Percentiles rank a stretch among this genome's conserved stretches.
Conservation (phyloP, 2,797 vertebrate genomes). For the Lagodon rhomboides region DNA sequence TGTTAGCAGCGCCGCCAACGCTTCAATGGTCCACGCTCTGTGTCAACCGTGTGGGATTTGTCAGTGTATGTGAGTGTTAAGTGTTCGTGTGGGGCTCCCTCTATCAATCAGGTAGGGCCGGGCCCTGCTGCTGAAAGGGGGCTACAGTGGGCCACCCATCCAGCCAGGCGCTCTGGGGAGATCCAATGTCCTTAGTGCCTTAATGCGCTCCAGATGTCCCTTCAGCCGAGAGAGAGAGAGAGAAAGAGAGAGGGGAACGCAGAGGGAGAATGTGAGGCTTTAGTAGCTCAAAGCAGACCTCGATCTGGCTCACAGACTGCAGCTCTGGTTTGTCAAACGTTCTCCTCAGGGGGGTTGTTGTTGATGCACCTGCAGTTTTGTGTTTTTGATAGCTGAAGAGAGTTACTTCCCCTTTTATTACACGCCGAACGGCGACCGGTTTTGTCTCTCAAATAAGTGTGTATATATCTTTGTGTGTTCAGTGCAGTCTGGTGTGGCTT, state of each 20-base stretch:
- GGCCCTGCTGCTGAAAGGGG: constrained; percentile 83
- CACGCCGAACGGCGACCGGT: constrained; percentile 14
- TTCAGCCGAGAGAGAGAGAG: constrained; percentile 55
- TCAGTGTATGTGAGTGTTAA: constrained; percentile 68
- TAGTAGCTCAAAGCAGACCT: constrained; percentile 58
- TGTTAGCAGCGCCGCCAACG: constrained; percentile 38
- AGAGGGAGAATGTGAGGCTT: constrained; percentile 46
- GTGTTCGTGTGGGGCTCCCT: constrained; percentile 73
- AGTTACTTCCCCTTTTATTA: constrained; percentile 33
- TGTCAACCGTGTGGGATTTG: constrained; percentile 58
- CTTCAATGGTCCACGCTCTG: constrained; percentile 44
- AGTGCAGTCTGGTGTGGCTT: not conserved
- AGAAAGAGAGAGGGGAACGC: not conserved
- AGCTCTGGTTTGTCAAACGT: constrained; percentile 57
- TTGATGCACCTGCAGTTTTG: constrained; percentile 79
- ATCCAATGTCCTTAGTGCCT: constrained; percentile 85
- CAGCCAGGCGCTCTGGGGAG: constrained; percentile 84
- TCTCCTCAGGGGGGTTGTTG: constrained; percentile 64
- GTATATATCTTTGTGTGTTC: constrained; percentile 8
- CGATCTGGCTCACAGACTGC: constrained; percentile 36
- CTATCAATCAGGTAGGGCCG: constrained; percentile 85
- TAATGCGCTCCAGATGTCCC: constrained; percentile 89
- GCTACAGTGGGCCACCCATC: constrained; percentile 85
- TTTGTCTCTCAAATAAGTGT: constrained; percentile 15
- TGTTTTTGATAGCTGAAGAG: constrained; percentile 24